Evolutionary conservation across 1,140 invertebrate genomes (phyloP), one percentile per base, ranked within the genome.

Genomic region (Dinoponera quadriceps): DNA sequence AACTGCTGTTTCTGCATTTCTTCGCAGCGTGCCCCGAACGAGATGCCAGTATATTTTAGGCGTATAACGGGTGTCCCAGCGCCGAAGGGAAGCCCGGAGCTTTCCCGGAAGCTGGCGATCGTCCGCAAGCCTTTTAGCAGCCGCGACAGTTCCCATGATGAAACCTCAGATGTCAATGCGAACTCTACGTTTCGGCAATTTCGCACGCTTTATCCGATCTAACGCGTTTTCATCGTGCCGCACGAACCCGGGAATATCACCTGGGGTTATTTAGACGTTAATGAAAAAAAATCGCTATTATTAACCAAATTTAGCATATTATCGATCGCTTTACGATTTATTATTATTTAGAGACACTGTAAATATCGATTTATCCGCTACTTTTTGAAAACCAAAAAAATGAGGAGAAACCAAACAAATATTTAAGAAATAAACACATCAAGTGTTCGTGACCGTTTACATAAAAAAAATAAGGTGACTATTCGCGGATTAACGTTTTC

Each of bases 1-100:
- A 94, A 94, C 93, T 94, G 93, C 92, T 93, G 93, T 93, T 94
- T 93, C 91, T 94, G 92, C 92, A 94, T 93, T 93, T 93, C 92
- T 93, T 91, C 92, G 89, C 91, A 91, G 85, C 89, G 87, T 88
- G 89, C 88, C 87, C 91, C 90, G 91, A 91, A 82, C 86, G 83
- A 87, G 73, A 90, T 89, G 89, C 86, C 85, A 85, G 89, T 93
- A 90, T 91, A 93, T 92, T 90, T 92, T 91, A 91, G 89, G 75
- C 85, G 84, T 91, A 90, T 93, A 93, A 91, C 92, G 93, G 92
- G 93, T 93, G 93, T 88, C 86, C 91, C 57, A 69, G 78, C 86
- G 66, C 77, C 54, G 57, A 78, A 74, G 78, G 25, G 22, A 62
- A 68, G 74, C 38, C 60, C 27, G 3, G 54, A 48, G 44, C 51